These are phyloP conservation scores for Avahi laniger DNA, from an alignment of 2,797 vertebrate species.

Conservation along the genomic window DNA sequence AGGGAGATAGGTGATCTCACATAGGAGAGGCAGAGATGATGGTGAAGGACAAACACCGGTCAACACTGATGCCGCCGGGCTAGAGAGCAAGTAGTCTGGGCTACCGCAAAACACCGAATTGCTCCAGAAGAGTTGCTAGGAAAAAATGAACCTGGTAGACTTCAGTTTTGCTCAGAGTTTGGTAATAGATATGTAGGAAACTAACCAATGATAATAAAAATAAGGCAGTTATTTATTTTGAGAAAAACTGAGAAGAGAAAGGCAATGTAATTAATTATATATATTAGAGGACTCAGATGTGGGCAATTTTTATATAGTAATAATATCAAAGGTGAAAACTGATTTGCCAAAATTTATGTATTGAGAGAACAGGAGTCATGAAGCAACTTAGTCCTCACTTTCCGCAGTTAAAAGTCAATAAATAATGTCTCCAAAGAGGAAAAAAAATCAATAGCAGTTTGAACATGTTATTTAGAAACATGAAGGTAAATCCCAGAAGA, in stretches of 20 bases:
- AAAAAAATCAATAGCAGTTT: not conserved
- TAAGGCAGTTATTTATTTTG: too few relatives aligned
- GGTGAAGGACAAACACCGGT: not conserved
- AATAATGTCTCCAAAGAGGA: not conserved
- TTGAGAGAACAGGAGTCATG: not conserved
- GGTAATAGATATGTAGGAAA: too few relatives aligned
- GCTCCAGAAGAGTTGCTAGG: too few relatives aligned
- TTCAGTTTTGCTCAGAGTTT: too few relatives aligned
- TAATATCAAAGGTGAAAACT: not conserved
- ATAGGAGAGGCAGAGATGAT: not conserved
- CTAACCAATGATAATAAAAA: too few relatives aligned
- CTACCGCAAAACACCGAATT: too few relatives aligned
- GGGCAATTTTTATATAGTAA: not conserved
- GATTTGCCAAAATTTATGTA: not conserved
- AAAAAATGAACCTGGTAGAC: too few relatives aligned
- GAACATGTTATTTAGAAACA: slow-evolving; percentile 20
- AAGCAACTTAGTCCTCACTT: not conserved
- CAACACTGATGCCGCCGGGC: not conserved
- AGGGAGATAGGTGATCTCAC: not conserved
- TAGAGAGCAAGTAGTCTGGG: not conserved
- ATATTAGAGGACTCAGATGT: not conserved
- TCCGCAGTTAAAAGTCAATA: slow-evolving; percentile 6
- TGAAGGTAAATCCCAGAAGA: not conserved
- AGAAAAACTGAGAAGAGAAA: slow-evolving; percentile 34
- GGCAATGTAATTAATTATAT: not conserved